These are phyloP conservation scores for Drosophila teissieri DNA, from an alignment of 1,140 invertebrate genomes.

Conservation along the genomic window DNA sequence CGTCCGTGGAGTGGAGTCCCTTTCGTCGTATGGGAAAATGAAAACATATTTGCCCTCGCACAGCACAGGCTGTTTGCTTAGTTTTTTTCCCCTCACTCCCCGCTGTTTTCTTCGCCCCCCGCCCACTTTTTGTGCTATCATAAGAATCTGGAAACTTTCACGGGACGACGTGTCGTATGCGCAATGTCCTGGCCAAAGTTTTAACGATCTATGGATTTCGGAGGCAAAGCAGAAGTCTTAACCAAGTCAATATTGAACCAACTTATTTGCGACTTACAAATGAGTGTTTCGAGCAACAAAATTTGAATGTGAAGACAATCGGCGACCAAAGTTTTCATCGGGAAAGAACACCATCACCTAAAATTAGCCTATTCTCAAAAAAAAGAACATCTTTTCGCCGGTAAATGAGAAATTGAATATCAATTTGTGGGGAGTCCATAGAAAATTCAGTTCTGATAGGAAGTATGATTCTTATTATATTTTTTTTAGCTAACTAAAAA, in stretches of 20 bases:
- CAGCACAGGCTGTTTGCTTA: slow-evolving; percentile 27
- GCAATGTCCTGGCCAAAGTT: slow-evolving; percentile 37
- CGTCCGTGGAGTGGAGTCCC: background rate
- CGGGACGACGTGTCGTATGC: slow-evolving; percentile 31
- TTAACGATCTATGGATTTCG: slow-evolving; percentile 30
- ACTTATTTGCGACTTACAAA: slow-evolving; percentile 20
- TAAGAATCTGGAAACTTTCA: slow-evolving; percentile 35
- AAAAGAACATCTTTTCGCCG: background rate
- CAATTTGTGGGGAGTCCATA: background rate
- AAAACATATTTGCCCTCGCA: slow-evolving; percentile 35
- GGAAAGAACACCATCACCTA: background rate
- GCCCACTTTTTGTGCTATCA: slow-evolving; percentile 11
- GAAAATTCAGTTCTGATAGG: slow-evolving; percentile 1
- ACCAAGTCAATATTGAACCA: slow-evolving; percentile 32
- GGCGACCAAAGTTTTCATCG: too few species aligned
- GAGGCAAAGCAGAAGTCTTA: slow-evolving; percentile 27
- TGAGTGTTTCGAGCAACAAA: background rate
- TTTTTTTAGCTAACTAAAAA: background rate
- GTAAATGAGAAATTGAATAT: slow-evolving; percentile 5
- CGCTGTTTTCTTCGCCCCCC: background rate
- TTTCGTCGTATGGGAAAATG: slow-evolving; percentile 26
- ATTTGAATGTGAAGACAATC: too few species aligned
- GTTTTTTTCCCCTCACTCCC: slow-evolving; percentile 3
- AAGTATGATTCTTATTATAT: slow-evolving; percentile 6
- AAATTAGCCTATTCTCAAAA: background rate